Evolutionary conservation across 2,888 invertebrate species (phyloP), one percentile per base, ranked within the genome.

Genomic region (Serripes groenlandicus): DNA sequence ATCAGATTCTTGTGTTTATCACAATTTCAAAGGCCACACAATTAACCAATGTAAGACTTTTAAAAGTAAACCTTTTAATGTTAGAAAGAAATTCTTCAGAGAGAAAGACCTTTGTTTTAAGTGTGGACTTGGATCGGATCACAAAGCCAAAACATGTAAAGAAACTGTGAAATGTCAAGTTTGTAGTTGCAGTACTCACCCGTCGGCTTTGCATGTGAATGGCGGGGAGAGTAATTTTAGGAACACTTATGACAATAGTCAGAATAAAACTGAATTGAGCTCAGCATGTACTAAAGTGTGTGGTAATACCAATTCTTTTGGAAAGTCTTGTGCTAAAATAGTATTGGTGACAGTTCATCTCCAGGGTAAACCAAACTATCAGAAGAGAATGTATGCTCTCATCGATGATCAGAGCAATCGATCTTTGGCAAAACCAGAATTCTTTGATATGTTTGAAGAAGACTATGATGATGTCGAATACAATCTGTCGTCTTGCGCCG

Each of bases 391-490:
- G 3, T 81, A 81, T 54, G 78, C 81, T 15, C 69, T 84, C 18
- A 3, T 84, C 5, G 78, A 84, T 64, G 75, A 84, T 7, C 84
- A 84, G 35, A 84, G 78, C 56, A 81, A 84, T 54, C 52, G 73
- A 1, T 70, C 83, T 0, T 34, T 84, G 9, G 83, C 70, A 1
- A 68, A 28, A 21, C n/a, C 82, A 54, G 70, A 76, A n/a, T 58
- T 85, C 0, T 85, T 83, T 42, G 54, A 74, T 28, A 35, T n/a
- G 9, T 80, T 87, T 5, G 54, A 64, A 30, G 34, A 64, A 15
- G 15, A 75, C 1, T 54, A 42, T 9, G 30, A 77, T 1, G n/a
- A 54, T 21, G n/a, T 52, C 7, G 23, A 26, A 11, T 83, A 85
- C 37, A 58, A 78, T 15, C 54, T 87, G 7, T 64, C 77, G 28